Evolutionary conservation across 1,140 invertebrate genomes (phyloP).

Genomic region (Lethocerus indicus): DNA sequence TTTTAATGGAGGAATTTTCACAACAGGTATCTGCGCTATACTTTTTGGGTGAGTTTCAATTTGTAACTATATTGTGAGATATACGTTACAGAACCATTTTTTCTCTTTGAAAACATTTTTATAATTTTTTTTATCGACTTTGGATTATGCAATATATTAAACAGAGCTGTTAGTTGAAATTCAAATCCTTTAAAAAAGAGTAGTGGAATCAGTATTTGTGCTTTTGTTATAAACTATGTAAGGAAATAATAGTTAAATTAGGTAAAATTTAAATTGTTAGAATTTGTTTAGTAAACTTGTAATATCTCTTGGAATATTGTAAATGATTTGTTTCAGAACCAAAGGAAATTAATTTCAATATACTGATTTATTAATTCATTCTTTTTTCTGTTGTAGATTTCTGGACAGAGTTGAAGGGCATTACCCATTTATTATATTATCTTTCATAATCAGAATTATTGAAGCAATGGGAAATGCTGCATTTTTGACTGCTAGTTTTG

Average conservation of each 20-base stretch:
- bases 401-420: constrained; percentile 3
- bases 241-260: no score
- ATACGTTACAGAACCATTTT: no score
- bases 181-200: no score
- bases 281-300: not conserved
- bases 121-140: no score
- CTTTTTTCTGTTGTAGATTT: constrained; percentile 2
- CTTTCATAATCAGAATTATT: constrained; percentile 71
- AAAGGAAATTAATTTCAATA: not conserved
- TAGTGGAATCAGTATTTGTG: no score
- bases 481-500: constrained; percentile 80
- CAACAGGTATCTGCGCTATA: constrained; percentile 65
- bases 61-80: no score
- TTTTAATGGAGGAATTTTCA: constrained; percentile 75
- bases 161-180: no score
- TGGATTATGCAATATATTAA: no score
- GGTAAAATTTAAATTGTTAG: not conserved
- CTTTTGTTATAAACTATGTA: no score
- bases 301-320: not conserved
- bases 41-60: constrained; percentile 42
- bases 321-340: not conserved
- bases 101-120: no score
- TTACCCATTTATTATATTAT: constrained; percentile 32
- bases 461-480: constrained; percentile 85
- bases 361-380: not conserved